Percentiles rank a stretch among this genome's conserved stretches.
These are phyloP conservation scores for Gymnarchus niloticus DNA, from an alignment of 2,113 vertebrate species.

Conservation along the genomic window DNA sequence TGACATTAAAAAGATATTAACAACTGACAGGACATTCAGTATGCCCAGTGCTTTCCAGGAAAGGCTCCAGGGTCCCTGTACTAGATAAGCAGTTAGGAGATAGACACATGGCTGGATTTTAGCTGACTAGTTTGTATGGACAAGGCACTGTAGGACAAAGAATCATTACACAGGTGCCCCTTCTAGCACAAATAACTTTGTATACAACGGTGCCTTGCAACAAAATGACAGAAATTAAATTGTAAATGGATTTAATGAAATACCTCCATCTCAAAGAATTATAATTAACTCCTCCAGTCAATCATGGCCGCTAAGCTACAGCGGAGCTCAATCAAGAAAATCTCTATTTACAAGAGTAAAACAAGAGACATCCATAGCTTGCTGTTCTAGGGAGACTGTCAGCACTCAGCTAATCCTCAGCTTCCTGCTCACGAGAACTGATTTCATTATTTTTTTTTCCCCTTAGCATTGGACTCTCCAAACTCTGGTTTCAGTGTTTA, in stretches of 20 bases:
- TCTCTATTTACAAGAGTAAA: slow-evolving; percentile 48
- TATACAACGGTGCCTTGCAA: slow-evolving; percentile 10
- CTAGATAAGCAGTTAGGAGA: too few relatives aligned
- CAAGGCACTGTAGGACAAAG: background rate
- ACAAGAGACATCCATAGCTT: slow-evolving; percentile 44
- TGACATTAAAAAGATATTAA: background rate
- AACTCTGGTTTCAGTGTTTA: background rate
- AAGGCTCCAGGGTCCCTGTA: too few relatives aligned
- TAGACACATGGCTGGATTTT: background rate
- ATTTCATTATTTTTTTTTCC: background rate
- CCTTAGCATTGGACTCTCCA: background rate
- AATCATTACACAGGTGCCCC: background rate
- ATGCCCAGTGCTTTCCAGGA: background rate
- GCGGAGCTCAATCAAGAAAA: slow-evolving; percentile 40
- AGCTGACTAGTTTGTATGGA: background rate
- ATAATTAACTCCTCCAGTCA: slow-evolving; percentile 50
- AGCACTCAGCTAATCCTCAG: background rate
- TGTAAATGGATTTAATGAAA: slow-evolving; percentile 45
- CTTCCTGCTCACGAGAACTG: background rate
- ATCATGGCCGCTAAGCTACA: slow-evolving; percentile 38
- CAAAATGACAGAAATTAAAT: slow-evolving; percentile 46
- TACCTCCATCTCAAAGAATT: slow-evolving; percentile 29
- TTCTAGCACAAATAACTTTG: background rate
- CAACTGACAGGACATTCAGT: background rate
- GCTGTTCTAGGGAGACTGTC: slow-evolving; percentile 39